These are phyloP conservation scores for Tangara arthus DNA, from an alignment of 2,797 vertebrate species.

Conservation along the genomic window DNA sequence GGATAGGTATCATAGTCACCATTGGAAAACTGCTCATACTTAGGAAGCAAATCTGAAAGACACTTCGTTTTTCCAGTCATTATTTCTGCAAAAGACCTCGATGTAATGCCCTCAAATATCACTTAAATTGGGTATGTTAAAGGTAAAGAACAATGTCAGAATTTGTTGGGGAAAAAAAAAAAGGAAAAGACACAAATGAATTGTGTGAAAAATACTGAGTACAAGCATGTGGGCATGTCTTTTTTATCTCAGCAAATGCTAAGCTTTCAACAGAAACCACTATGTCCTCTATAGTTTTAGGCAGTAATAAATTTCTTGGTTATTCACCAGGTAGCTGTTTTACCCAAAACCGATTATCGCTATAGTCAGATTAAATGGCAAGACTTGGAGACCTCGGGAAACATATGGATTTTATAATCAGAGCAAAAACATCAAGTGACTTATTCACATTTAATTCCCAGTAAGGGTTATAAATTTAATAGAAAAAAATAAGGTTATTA, in stretches of 20 bases:
- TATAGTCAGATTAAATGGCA: slow-evolving; percentile 36
- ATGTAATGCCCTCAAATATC: not conserved
- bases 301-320: slow-evolving; percentile 47
- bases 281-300: slow-evolving; percentile 9
- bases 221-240: not conserved
- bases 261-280: slow-evolving; percentile 4
- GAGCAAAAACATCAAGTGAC: slow-evolving; percentile 41
- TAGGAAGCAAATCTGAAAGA: not conserved
- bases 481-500: slow-evolving; percentile 64
- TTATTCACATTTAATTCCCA: slow-evolving; percentile 25
- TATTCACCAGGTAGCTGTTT: slow-evolving; percentile 27
- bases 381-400: slow-evolving; percentile 34
- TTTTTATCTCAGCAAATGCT: not conserved
- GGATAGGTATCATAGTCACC: not conserved
- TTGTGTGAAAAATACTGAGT: not conserved
- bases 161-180: not conserved
- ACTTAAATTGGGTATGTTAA: not conserved
- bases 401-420: slow-evolving; percentile 60
- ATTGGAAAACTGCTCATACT: not conserved
- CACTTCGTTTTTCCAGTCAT: not conserved
- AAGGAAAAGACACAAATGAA: not conserved
- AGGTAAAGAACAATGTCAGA: not conserved
- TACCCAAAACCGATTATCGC: slow-evolving; percentile 35
- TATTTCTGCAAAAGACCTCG: not conserved
- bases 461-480: slow-evolving; percentile 53